These are phyloP conservation scores for Elymnias hypermnestra DNA, from an alignment of 1,140 invertebrate species.

Conservation along the genomic window DNA sequence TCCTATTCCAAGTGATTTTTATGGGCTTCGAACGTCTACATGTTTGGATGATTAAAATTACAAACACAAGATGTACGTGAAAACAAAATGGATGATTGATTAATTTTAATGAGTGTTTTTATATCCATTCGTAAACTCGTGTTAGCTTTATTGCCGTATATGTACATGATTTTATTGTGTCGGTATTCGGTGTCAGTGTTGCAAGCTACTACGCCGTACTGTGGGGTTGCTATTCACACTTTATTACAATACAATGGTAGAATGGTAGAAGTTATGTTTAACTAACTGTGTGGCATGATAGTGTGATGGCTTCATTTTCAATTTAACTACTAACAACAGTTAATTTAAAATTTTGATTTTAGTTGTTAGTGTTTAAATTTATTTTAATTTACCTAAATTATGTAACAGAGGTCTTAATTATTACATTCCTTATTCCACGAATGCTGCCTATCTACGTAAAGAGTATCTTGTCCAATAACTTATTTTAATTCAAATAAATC, in stretches of 20 bases:
- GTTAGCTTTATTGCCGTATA: background rate
- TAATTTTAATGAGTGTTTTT: slow-evolving; percentile 51
- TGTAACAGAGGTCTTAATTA: slow-evolving; percentile 16
- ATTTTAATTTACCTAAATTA: slow-evolving; percentile 10
- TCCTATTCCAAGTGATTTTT: slow-evolving; percentile 17
- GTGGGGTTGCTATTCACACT: slow-evolving; percentile 55
- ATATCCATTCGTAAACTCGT: slow-evolving; percentile 9
- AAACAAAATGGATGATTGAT: slow-evolving; percentile 29
- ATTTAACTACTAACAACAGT: slow-evolving; percentile 31
- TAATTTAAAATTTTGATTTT: background rate
- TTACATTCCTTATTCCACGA: slow-evolving; percentile 17
- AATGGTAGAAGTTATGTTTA: slow-evolving; percentile 30
- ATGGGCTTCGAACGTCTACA: slow-evolving; percentile 29
- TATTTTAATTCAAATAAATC: slow-evolving; percentile 9
- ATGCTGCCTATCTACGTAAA: slow-evolving; percentile 29
- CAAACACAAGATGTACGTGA: slow-evolving; percentile 36
- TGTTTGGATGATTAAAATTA: slow-evolving; percentile 16
- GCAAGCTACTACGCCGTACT: slow-evolving; percentile 64
- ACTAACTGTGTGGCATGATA: slow-evolving; percentile 38
- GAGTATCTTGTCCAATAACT: slow-evolving; percentile 35
- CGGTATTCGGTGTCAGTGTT: slow-evolving; percentile 50
- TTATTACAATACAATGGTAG: slow-evolving; percentile 28
- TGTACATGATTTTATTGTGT: slow-evolving; percentile 55
- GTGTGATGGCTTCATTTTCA: slow-evolving; percentile 46
- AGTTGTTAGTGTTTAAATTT: slow-evolving; percentile 23